Base-by-base conservation (phyloP, 2,797 vertebrate genomes). In the Cygnus olor region DNA sequence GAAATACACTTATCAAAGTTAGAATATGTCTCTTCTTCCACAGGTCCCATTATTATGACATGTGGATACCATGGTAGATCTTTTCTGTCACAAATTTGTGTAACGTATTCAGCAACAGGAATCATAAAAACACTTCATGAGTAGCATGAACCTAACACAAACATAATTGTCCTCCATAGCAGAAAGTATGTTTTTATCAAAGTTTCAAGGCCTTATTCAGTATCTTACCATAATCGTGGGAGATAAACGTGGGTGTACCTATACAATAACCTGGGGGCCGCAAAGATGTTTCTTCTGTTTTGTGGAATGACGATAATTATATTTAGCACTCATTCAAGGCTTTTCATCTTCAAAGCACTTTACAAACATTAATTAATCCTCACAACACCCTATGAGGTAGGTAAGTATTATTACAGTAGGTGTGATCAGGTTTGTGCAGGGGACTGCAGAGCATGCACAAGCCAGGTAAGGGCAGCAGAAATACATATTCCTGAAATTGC, bases 311-410 rank as follows among this genome's bases (percentile, higher is more conserved):
- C 3, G 84, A 93, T 97, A 94, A 94, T 95, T 96, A 94, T 93
- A 96, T 95, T 95, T 95, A 94, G 96, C 92, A 85, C 91, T 87
- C 95, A 93, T 93, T 94, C 91, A 92, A 81, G 92, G 83, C 89
- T 95, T 74, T 69, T 63, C 49, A 53, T 68, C 61, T 81, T 68
- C 77, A 80, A 68, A 78, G 73, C 12, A 22, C 36, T 61, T 70
- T 36, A 47, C 74, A 63, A 53, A 68, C 54, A 44, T 51, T 81
- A 80, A 88, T 88, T 95, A 95, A 96, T 94, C 91, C 94, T 92
- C 95, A 93, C 92, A 96, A 94, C 95, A 95, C 93, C 90, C 95
- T 95, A 93, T 95, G 96, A 96, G 95, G 96, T 95, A 97, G 94
- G 95, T 94, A 84, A 96, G 95, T 60, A 24, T 96, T 94, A 93